Evolutionary conservation across 2,113 vertebrate species (phyloP).

Genomic region (Isurus oxyrinchus): DNA sequence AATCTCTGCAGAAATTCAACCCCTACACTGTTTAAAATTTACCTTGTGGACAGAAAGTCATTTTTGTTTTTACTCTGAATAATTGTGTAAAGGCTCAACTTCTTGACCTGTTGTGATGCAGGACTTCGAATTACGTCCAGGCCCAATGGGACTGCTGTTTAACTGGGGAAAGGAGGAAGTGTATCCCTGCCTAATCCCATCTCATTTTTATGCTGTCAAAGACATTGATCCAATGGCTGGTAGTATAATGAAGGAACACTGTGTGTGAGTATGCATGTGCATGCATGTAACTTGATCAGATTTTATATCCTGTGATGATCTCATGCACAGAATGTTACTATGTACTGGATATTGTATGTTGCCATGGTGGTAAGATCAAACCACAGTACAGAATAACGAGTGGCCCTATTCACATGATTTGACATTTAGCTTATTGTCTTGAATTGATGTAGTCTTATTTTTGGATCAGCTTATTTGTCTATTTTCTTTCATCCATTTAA

Average conservation of each 20-base stretch:
- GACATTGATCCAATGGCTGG: neutral
- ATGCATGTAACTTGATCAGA: neutral
- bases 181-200: neutral
- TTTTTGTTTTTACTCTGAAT: neutral
- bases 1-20: neutral
- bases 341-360: slow-evolving; percentile 5
- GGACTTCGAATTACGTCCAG: neutral
- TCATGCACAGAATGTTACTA: neutral
- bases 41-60: neutral
- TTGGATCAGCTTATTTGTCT: slow-evolving; percentile 12
- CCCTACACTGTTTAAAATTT: neutral
- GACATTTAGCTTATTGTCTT: slow-evolving; percentile 12
- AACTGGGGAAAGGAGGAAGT: neutral
- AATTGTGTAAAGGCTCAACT: neutral
- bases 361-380: neutral
- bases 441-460: neutral
- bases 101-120: neutral
- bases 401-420: slow-evolving; percentile 28
- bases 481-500: neutral
- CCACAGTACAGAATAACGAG: slow-evolving; percentile 12
- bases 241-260: neutral
- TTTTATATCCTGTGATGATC: neutral
- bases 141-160: neutral
- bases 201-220: neutral
- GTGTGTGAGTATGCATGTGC: neutral